A percentile compares a stretch with the other conserved stretches of the same genome.
phyloP scores from a whole-genome alignment of 2,113 vertebrate genomes.

The Ia io region DNA sequence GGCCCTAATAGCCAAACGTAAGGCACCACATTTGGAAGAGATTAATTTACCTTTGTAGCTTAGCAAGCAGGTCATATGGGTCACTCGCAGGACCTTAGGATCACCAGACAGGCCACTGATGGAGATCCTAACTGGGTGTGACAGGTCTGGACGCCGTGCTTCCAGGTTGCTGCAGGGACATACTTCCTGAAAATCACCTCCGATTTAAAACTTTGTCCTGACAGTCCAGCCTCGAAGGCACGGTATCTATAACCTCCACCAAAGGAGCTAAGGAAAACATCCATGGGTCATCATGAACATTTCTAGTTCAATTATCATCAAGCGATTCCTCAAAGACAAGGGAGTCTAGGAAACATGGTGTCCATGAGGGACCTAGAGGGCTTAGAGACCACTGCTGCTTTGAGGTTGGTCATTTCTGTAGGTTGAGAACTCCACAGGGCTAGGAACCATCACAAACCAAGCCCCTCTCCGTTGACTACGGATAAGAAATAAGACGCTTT shows the following conservation, averaged over 20 bases:
- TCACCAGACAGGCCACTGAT: constrained; percentile 19
- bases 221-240: background rate
- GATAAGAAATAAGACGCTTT: background rate
- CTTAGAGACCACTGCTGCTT: background rate
- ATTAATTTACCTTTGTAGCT: constrained; percentile 62
- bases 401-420: background rate
- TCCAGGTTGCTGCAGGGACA: constrained; percentile 50
- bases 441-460: background rate
- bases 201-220: constrained; percentile 45
- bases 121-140: constrained; percentile 45
- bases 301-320: background rate
- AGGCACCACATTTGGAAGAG: constrained; percentile 48
- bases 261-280: background rate
- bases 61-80: background rate
- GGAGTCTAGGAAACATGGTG: background rate
- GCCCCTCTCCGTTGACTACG: background rate
- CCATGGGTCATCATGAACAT: background rate
- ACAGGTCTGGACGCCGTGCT: constrained; percentile 53
- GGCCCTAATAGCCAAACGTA: background rate
- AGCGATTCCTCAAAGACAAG: background rate
- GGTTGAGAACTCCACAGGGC: too few species aligned
- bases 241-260: background rate
- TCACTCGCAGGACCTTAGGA: background rate
- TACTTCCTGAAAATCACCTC: constrained; percentile 56
- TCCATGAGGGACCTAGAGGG: rapidly evolving